These are phyloP conservation scores for Antigone vipio DNA, from an alignment of 2,113 vertebrate genomes.

Conservation along the genomic window DNA sequence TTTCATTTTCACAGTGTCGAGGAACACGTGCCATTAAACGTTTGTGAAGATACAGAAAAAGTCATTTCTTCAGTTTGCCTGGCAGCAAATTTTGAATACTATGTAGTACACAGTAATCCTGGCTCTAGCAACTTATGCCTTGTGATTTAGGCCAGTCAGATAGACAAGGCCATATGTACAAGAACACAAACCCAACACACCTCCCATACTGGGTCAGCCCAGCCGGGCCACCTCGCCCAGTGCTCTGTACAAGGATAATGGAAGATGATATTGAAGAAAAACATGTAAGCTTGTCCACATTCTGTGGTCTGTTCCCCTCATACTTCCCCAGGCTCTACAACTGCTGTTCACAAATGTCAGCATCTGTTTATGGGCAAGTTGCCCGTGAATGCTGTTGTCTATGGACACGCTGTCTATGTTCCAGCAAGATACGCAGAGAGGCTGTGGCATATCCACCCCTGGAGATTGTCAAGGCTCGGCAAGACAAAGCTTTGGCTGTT, in stretches of 20 bases:
- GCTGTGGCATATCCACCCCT: not conserved
- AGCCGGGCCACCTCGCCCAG: rapidly evolving
- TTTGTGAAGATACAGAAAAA: not conserved
- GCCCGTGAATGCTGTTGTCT: not conserved
- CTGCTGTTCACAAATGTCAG: not conserved
- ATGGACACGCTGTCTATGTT: not conserved
- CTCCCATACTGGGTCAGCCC: not conserved
- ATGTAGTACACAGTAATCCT: not conserved
- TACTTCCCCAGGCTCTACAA: not conserved
- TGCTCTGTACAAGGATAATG: rapidly evolving
- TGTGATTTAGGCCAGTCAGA: not conserved
- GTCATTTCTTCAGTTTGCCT: not conserved
- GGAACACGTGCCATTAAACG: rapidly evolving
- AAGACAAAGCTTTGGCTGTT: not conserved
- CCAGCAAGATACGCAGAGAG: not conserved
- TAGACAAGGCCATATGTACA: not conserved
- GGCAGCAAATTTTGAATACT: not conserved
- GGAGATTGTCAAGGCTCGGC: not conserved
- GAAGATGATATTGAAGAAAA: not conserved
- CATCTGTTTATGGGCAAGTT: not conserved
- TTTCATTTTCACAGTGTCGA: not conserved
- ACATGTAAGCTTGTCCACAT: not conserved
- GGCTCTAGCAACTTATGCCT: not conserved
- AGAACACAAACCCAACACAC: not conserved
- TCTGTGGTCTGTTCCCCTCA: not conserved